phyloP scores from a whole-genome alignment of 2,797 vertebrate genomes.

The Agapornis canus region DNA sequence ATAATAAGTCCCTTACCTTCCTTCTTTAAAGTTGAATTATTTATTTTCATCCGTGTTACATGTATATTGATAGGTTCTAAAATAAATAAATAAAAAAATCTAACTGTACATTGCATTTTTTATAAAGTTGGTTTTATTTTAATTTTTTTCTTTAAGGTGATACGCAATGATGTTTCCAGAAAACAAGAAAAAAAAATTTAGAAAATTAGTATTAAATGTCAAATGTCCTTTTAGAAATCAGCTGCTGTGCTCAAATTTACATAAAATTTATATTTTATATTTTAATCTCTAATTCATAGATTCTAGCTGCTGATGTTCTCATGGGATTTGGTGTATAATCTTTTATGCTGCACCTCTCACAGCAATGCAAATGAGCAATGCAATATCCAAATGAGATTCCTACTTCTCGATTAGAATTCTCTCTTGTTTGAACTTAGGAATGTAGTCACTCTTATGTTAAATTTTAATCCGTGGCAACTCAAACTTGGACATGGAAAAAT shows the following conservation, averaged over 20 bases:
- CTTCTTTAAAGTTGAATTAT: not conserved
- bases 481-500: not conserved
- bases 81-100: too few species aligned
- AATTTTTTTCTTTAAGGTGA: not conserved
- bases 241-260: not conserved
- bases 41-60: not conserved
- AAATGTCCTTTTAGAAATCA: not conserved
- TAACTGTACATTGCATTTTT: not conserved
- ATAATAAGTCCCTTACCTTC: not conserved
- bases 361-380: not conserved
- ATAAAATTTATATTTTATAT: not conserved
- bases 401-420: accelerated
- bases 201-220: not conserved
- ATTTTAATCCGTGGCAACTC: not conserved
- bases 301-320: not conserved
- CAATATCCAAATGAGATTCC: not conserved
- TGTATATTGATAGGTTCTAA: not conserved
- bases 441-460: not conserved
- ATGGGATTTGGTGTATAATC: not conserved
- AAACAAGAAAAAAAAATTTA: not conserved
- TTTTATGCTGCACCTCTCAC: not conserved
- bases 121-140: not conserved
- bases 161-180: not conserved
- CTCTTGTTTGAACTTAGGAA: not conserved
- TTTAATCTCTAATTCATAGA: not conserved